phyloP scores from a whole-genome alignment of 2,888 invertebrate species.

The Teleogryllus oceanicus region DNA sequence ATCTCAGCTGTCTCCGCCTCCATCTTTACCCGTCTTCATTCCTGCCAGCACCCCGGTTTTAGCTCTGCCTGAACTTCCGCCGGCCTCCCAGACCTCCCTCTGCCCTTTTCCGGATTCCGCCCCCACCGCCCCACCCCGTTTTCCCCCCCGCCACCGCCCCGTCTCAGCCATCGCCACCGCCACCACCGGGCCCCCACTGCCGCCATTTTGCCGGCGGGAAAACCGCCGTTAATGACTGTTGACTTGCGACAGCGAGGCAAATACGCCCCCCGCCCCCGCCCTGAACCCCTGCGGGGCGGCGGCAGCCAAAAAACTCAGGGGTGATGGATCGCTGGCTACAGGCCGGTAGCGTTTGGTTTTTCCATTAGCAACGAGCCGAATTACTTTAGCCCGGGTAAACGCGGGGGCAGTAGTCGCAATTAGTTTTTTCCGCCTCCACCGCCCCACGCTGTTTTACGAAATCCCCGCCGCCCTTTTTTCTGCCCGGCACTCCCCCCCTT shows the following conservation, averaged over 20 bases:
- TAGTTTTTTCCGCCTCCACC: too few relatives aligned
- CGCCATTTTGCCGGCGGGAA: not conserved
- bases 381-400: not conserved
- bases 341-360: not conserved
- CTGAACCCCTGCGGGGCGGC: not conserved
- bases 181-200: too few relatives aligned
- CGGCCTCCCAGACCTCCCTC: not conserved
- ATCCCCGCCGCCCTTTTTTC: too few relatives aligned
- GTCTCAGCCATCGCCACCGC: not conserved
- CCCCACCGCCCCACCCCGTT: too few relatives aligned
- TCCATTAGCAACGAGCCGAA: not conserved
- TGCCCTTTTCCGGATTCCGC: not conserved
- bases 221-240: not conserved
- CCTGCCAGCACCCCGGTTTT: too few relatives aligned
- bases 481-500: too few relatives aligned
- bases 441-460: too few relatives aligned
- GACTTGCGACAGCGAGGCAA: not conserved
- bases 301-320: not conserved
- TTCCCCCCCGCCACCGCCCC: not conserved
- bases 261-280: not conserved
- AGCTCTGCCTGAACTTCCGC: too few relatives aligned
- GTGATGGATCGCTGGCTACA: constrained; percentile 9
- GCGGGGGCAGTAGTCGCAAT: not conserved
- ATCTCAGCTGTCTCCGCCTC: too few relatives aligned
- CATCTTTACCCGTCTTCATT: too few relatives aligned